Evolutionary conservation across 2,888 invertebrate species (phyloP), one percentile per base, ranked within the genome.

Genomic region (Orthonevra nobilis): DNA sequence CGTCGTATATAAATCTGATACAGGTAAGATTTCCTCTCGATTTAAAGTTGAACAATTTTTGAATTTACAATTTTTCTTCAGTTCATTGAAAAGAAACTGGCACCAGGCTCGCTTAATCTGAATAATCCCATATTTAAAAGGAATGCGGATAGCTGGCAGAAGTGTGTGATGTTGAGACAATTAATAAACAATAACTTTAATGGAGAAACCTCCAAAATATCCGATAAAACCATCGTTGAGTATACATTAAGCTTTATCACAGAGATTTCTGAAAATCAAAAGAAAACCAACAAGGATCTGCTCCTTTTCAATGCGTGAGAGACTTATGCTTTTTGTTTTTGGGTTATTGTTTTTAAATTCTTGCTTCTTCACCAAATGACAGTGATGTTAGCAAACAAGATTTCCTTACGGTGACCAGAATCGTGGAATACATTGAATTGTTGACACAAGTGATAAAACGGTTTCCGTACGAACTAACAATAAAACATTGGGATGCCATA

Each of bases 401-500:
- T 0, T 83, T 85, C 40, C 58, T 81, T 2, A 68, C 81, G 14
- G 83, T 88, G 19, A 64, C 86, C 9, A 83, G 84, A 63, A 83
- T 85, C 3, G 84, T 87, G 10, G 88, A 88, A 79, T 84, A 85
- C 20, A 87, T 87, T 1, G 85, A 87, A 61, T 82, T 89, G n/a
- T 75, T 89, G 2, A 83, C 81, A 2, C 84, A 86, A 72, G 81
- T 86, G 1, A 40, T 89, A 2, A 64, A 77, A n/a, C 83, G 85
- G 10, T 86, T 87, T 73, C 85, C 87, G 1, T 81, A 84, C 64
- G 85, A 87, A 73, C 72, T 88, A 14, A 83, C 82, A 17, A 84
- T 86, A 5, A 85, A 90, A 81, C 91, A 92, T 83, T 95, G 96
- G 95, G 96, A 96, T 89, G 92, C 93, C 85, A 89, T 92, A 82